Base-by-base conservation (phyloP, 2,113 vertebrate genomes). In the Cyanoramphus novaezelandiae region DNA sequence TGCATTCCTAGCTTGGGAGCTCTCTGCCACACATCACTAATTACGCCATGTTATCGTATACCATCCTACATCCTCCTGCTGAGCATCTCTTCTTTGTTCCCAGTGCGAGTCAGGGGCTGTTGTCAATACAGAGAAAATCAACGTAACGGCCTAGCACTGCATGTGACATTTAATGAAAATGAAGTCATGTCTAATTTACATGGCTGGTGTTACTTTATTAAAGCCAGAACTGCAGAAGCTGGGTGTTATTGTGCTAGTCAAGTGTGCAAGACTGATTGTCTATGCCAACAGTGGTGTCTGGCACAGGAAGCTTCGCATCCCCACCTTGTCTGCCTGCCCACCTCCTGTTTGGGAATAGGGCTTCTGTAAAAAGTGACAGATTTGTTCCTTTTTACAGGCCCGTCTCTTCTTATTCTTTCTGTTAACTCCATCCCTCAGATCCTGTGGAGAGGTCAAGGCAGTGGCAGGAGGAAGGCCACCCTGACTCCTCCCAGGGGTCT, bases 361-460 rank as follows among this genome's bases (percentile, higher is more conserved):
- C 41, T 91, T 46, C 57, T 46, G 18, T 12, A 67, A 57, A 53
- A 74, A 67, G 55, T 2, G 31, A 53, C 39, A 64, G 17, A 43
- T 50, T 28, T 43, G 52, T 10, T 74, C 25, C 8, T 84, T 84
- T 90, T 88, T 35, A 53, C 81, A 79, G 25, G 7, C 49, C 31
- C 4, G 0, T 19, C 52, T 33, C 23, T 33, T 75, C 68, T 43
- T 43, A 8, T 62, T 57, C 62, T 47, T 53, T 60, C 60, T 44
- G 25, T 41, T 37, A 62, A 39, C 10, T 79, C 37, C 1, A 4
- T 28, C 65, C 13, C 5, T 59, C 59, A n/a, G 17, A 79, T 27
- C 47, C 65, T 1, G 1, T 0, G 0, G n/a, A 70, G 52, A 1
- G 0, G 41, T 10, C 19, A 12, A 47, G 64, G 72, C 2, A 4